Conservation (phyloP, 2,797 vertebrate genomes). For the Ara ararauna region DNA sequence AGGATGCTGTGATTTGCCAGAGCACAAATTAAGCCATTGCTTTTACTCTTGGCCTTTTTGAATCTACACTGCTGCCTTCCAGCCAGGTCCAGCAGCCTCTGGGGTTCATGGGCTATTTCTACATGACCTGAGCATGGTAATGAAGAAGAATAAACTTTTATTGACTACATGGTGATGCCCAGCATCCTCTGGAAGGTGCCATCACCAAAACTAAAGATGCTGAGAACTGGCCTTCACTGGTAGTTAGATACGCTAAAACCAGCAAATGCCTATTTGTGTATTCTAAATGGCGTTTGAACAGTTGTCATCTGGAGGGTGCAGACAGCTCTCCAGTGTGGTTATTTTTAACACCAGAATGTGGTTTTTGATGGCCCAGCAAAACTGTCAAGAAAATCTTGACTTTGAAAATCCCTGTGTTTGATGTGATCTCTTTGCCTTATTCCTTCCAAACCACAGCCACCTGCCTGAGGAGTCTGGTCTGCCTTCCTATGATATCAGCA, state of each 20-base stretch:
- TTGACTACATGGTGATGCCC: background rate
- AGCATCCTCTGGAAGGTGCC: background rate
- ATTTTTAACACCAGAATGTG: background rate
- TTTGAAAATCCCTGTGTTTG: background rate
- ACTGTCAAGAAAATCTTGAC: background rate
- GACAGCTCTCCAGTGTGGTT: background rate
- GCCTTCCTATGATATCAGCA: background rate
- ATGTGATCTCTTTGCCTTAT: background rate
- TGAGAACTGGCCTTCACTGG: background rate
- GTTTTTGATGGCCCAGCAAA: background rate
- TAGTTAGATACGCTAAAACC: background rate
- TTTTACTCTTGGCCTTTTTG: background rate
- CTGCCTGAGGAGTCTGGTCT: background rate
- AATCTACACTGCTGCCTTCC: background rate
- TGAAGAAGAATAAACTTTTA: background rate
- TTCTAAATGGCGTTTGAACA: background rate
- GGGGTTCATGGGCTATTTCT: background rate
- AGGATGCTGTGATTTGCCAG: background rate
- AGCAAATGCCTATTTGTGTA: rapidly evolving
- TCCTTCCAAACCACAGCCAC: background rate
- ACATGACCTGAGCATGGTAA: background rate
- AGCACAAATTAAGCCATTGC: background rate
- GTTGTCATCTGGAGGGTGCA: background rate
- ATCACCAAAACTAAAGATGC: background rate
- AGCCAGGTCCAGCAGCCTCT: background rate